Conservation (phyloP, 1,140 invertebrate genomes). For the Platyscapa corneri region DNA sequence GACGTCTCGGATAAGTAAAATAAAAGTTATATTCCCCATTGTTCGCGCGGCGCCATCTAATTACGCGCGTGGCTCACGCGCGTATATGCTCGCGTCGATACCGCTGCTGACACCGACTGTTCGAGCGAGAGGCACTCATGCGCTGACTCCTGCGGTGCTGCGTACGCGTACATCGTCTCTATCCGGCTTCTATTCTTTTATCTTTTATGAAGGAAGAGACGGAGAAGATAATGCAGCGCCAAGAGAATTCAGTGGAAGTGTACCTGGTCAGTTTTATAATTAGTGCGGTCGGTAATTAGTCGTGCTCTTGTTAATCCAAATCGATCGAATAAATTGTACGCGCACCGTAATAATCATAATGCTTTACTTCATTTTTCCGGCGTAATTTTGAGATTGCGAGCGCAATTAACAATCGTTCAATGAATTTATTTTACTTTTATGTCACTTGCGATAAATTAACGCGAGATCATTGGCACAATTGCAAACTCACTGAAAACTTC, state of each 20-base stretch:
- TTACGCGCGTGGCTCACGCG: constrained; percentile 61
- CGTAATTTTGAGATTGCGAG: neutral
- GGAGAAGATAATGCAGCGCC: neutral
- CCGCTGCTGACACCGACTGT: no score
- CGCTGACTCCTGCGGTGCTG: neutral
- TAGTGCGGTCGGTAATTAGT: constrained; percentile 45
- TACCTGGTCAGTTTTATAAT: constrained; percentile 44
- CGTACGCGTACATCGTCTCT: no score
- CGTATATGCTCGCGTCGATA: constrained; percentile 54
- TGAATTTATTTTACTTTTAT: constrained; percentile 3
- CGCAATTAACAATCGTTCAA: constrained; percentile 18
- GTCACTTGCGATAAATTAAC: neutral
- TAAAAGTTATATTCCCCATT: constrained; percentile 72
- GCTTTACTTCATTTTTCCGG: neutral
- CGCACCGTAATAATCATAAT: neutral
- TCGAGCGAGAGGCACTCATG: constrained; percentile 20
- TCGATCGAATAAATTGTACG: constrained; percentile 41
- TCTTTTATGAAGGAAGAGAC: constrained; percentile 7
- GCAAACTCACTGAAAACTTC: no score
- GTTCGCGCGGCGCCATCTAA: constrained; percentile 69
- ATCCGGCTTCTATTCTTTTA: neutral
- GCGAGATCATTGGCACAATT: no score
- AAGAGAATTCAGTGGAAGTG: constrained; percentile 24
- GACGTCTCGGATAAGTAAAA: constrained; percentile 67
- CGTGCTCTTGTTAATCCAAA: constrained; percentile 51